Percentiles rank a stretch among this genome's conserved stretches.
Conservation (phyloP, 2,888 invertebrate genomes). For the Aethes cnicana region DNA sequence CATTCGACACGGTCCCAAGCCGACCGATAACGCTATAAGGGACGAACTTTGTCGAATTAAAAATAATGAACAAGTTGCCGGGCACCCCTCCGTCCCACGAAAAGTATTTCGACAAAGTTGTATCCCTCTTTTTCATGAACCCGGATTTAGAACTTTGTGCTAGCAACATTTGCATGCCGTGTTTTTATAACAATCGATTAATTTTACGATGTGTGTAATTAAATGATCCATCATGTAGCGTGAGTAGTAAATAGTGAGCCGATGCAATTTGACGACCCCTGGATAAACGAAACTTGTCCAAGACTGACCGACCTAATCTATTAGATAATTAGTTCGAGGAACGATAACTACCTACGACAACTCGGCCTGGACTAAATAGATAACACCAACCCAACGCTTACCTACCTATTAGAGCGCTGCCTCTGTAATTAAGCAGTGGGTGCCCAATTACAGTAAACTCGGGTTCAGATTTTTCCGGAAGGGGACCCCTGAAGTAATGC, state of each 20-base stretch:
- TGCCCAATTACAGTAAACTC: conserved; percentile 62
- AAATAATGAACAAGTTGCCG: conserved; percentile 68
- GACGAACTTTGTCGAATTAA: conserved; percentile 73
- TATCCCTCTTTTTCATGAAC: conserved; percentile 53
- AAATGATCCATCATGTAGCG: conserved; percentile 40
- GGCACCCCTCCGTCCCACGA: conserved; percentile 61
- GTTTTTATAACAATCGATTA: conserved; percentile 59
- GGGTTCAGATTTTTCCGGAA: conserved; percentile 53
- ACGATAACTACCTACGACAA: conserved; percentile 23
- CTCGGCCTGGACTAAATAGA: conserved; percentile 42
- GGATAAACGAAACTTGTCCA: conserved; percentile 5
- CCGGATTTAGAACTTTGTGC: conserved; percentile 60
- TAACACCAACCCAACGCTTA: conserved; percentile 41
- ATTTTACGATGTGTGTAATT: conserved; percentile 72
- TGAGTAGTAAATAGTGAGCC: conserved; percentile 12
- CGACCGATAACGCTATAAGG: conserved; percentile 60
- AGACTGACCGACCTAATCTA: too few species aligned
- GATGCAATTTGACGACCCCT: background rate
- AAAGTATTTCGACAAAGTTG: conserved; percentile 69
- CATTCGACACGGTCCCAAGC: conserved; percentile 64
- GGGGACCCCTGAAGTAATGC: conserved; percentile 51
- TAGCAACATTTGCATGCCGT: conserved; percentile 47
- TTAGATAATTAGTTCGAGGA: conserved; percentile 1
- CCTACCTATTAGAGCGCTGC: conserved; percentile 41
- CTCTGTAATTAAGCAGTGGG: conserved; percentile 55